Evolutionary conservation across 2,797 vertebrate genomes (phyloP), one percentile per base, ranked within the genome.

Genomic region (Heliangelus exortis): DNA sequence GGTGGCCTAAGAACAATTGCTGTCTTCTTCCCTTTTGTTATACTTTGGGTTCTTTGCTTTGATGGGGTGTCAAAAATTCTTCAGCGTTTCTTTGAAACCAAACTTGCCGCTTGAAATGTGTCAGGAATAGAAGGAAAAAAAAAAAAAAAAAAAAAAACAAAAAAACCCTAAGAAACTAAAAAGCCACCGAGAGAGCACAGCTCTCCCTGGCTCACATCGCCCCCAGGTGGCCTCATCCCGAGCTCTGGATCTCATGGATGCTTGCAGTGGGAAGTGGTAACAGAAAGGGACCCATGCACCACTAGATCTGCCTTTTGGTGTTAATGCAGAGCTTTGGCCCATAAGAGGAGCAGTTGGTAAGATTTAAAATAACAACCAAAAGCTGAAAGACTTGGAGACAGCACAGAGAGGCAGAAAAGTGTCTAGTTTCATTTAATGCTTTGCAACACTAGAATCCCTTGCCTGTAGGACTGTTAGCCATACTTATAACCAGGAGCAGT

Each of bases 191-290:
- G 34, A 50, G 43, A 34, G 65, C 66, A 31, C 65, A 68, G 50
- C 79, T 84, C 90, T 83, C 65, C 62, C 55, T 80, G 84, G 81
- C 45, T 43, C 71, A 96, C 90, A 91, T 80, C 89, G 96, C 97
- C 97, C 96, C 91, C 97, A 87, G 45, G 96, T 73, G 97, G 96
- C 43, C 47, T 19, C 8, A 2, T 34, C 5, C n/a, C 6, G 7
- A 20, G 71, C 3, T 2, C 41, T 28, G 63, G 17, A 2, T 34
- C 22, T 1, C 1, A 1, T 36, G 51, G 13, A 4, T 50, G 41
- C 51, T 55, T 3, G 13, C 26, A 28, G 47, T 8, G 31, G 15
- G 31, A 62, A 36, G 4, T 4, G 11, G 41, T 15, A 47, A 14
- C 22, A 36, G 59, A 33, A 57, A 29, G 18, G 31, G 29, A 51